Evolutionary conservation across 2,113 vertebrate species (phyloP).

Genomic region (Tympanuchus pallidicinctus): DNA sequence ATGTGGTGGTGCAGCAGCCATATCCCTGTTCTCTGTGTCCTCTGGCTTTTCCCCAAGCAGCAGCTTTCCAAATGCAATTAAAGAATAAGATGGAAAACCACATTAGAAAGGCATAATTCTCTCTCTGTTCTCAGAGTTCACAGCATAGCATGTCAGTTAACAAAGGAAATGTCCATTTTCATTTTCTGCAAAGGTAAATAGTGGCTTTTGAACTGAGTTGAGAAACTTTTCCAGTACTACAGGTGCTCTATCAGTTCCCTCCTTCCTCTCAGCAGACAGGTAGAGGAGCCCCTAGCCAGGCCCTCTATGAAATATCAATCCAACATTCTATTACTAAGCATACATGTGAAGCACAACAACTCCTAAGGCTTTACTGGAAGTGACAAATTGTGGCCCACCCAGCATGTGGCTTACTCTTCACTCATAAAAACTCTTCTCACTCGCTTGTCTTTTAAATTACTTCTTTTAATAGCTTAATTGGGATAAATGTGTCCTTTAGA

Average conservation of each 20-base stretch:
- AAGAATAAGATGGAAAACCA: conserved; percentile 9
- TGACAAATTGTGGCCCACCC: not conserved
- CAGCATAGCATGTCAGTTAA: not conserved
- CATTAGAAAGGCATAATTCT: not conserved
- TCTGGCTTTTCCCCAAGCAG: not conserved
- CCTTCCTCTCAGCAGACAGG: not conserved
- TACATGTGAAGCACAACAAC: conserved; percentile 1
- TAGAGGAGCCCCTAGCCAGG: not conserved
- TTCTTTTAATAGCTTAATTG: conserved; percentile 8
- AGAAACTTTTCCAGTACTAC: not conserved
- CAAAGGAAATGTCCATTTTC: conserved; percentile 35
- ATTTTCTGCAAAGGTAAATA: conserved; percentile 8
- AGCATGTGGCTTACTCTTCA: not conserved
- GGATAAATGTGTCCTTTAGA: conserved; percentile 30
- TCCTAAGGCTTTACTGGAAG: not conserved
- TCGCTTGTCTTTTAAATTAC: conserved; percentile 27
- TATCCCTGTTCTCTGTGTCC: not conserved
- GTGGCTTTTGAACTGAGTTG: not conserved
- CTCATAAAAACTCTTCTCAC: not conserved
- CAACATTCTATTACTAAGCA: not conserved
- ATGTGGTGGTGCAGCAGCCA: not conserved
- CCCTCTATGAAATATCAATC: not conserved
- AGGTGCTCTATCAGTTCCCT: accelerated
- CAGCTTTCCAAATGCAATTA: conserved; percentile 38
- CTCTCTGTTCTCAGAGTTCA: conserved; percentile 43